Base-by-base conservation (phyloP, 2,888 invertebrate species). In the Mactromeris polynyma region DNA sequence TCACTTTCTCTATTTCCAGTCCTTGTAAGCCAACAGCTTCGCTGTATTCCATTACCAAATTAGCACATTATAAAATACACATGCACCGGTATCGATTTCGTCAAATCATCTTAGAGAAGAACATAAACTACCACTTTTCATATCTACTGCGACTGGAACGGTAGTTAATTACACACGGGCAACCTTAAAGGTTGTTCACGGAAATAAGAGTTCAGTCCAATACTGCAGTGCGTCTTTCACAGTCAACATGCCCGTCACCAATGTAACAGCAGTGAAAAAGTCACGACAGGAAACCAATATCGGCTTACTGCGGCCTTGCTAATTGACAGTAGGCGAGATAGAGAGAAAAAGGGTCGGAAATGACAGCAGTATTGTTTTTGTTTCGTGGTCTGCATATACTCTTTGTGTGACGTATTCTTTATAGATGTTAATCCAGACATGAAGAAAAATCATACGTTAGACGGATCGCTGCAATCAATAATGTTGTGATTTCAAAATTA, bases 61-160 rank as follows among this genome's bases (percentile, higher is more conserved):
- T 84, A 84, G 2, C 84, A 84, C 46, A 77, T 84, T 51, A 78
- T 78, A 51, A 73, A 31, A 82, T 64, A 73, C 73, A 73, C 73
- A 73, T 73, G 36, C 33, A 33, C 17, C 21, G 21, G 14, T 79
- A 79, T 46, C 17, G 42, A 79, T 40, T 79, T 42, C 73, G 36
- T 36, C 73, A 19, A 33, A 36, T 36, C 17, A 19, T 36, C 73
- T 26, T 21, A 14, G 36, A 7, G 17, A 33, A 33, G 36, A 17
- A 21, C n/a, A 42, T 38, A 84, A 84, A 78, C 77, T 54, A 46
- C 26, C 83, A 83, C 46, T 64, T 84, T 84, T 84, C 84, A 84
- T 84, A 84, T 36, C 36, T 42, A 46, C 42, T 1, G n/a, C 36
- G 36, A 36, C 33, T 73, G 26, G 36, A 17, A 73, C 33, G 73